These are phyloP conservation scores for Drosophila recens DNA, from an alignment of 2,888 invertebrate species.

Conservation along the genomic window DNA sequence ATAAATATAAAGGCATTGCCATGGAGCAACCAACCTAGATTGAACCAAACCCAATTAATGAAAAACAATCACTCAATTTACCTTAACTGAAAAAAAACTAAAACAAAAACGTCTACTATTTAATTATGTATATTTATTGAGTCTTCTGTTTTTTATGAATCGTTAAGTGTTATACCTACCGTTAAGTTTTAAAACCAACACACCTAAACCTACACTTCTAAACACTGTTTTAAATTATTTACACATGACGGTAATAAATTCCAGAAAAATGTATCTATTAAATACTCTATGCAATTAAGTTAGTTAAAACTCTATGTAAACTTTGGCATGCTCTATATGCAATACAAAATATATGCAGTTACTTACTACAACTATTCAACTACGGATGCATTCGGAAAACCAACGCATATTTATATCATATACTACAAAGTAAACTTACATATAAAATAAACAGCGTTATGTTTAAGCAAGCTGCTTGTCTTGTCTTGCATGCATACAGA, in stretches of 20 bases:
- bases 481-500: conserved; percentile 19
- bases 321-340: conserved; percentile 52
- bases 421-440: conserved; percentile 53
- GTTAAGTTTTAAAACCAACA: conserved; percentile 74
- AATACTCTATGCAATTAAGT: conserved; percentile 76
- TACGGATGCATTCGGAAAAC: conserved; percentile 62
- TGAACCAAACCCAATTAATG: conserved; percentile 76
- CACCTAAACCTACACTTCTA: conserved; percentile 34
- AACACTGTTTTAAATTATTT: conserved; percentile 72
- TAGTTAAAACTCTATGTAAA: conserved; percentile 55
- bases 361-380: conserved; percentile 54
- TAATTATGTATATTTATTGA: conserved; percentile 54
- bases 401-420: conserved; percentile 63
- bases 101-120: conserved; percentile 28
- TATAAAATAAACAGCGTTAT: conserved; percentile 68
- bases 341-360: conserved; percentile 46
- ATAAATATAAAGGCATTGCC: conserved; percentile 32
- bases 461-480: conserved; percentile 69
- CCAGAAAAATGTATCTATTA: conserved; percentile 46
- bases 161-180: conserved; percentile 78
- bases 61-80: conserved; percentile 81
- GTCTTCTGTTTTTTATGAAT: conserved; percentile 60
- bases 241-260: conserved; percentile 42
- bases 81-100: conserved; percentile 45
- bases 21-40: conserved; percentile 35